Evolutionary conservation across 2,888 invertebrate genomes (phyloP).

Genomic region (Hedya salicella): DNA sequence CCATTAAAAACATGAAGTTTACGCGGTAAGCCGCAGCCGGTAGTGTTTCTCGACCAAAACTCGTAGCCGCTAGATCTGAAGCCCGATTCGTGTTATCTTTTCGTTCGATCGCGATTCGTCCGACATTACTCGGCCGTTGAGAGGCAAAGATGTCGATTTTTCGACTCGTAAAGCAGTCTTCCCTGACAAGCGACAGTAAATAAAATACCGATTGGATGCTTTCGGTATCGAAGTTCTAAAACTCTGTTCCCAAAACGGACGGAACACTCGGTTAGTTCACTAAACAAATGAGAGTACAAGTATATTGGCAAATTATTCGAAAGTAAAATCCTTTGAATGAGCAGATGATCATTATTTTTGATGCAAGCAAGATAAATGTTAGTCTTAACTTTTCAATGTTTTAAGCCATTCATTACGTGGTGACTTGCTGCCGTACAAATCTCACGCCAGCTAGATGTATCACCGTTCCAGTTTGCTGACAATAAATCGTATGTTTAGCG

Average conservation of each 20-base stretch:
- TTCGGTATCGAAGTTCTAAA: slow-evolving; percentile 49
- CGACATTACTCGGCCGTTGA: slow-evolving; percentile 64
- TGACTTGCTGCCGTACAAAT: slow-evolving; percentile 64
- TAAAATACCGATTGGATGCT: slow-evolving; percentile 59
- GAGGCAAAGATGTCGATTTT: slow-evolving; percentile 65
- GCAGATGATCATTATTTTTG: slow-evolving; percentile 50
- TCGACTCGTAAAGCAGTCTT: slow-evolving; percentile 62
- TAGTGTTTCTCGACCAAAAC: slow-evolving; percentile 69
- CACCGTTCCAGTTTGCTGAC: slow-evolving; percentile 76
- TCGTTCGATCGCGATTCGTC: slow-evolving; percentile 68
- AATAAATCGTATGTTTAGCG: slow-evolving; percentile 83
- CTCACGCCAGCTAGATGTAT: slow-evolving; percentile 75
- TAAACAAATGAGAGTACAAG: slow-evolving; percentile 6
- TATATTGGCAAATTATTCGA: slow-evolving; percentile 50
- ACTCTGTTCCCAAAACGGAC: slow-evolving; percentile 3
- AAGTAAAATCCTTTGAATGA: slow-evolving; percentile 59
- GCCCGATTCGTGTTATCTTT: slow-evolving; percentile 70
- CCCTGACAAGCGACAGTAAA: slow-evolving; percentile 58
- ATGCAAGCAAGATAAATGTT: slow-evolving; percentile 59
- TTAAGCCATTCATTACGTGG: slow-evolving; percentile 62
- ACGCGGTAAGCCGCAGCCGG: slow-evolving; percentile 67
- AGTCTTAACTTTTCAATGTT: slow-evolving; percentile 71
- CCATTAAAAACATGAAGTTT: slow-evolving; percentile 74
- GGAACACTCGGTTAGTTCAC: slow-evolving; percentile 3
- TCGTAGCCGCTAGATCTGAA: slow-evolving; percentile 69